These are phyloP conservation scores for Apodemia duryi DNA, from an alignment of 2,888 invertebrate genomes.

Conservation along the genomic window DNA sequence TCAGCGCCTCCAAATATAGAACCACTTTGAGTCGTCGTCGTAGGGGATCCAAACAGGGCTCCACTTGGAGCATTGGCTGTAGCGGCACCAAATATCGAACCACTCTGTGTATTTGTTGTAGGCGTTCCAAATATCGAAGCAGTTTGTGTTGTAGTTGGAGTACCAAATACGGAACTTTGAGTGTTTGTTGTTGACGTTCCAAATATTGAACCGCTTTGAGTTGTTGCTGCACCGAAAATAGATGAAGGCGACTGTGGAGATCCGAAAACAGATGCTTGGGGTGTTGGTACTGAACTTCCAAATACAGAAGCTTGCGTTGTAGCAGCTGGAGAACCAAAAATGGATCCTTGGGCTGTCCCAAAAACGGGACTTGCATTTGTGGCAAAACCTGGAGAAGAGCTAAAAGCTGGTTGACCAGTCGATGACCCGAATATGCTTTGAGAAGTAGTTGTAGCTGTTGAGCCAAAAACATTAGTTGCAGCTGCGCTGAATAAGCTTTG, in stretches of 20 bases:
- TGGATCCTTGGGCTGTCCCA: conserved; percentile 25
- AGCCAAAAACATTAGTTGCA: conserved; percentile 41
- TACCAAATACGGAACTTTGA: conserved; percentile 25
- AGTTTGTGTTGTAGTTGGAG: conserved; percentile 30
- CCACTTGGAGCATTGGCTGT: conserved; percentile 32
- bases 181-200: conserved; percentile 35
- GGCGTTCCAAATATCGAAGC: conserved; percentile 42
- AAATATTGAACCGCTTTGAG: conserved; percentile 39
- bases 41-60: conserved; percentile 45
- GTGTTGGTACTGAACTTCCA: conserved; percentile 37
- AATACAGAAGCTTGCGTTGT: conserved; percentile 45
- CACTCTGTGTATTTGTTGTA: conserved; percentile 32
- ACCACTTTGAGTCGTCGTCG: conserved; percentile 46
- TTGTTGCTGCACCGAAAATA: conserved; percentile 24
- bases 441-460: conserved; percentile 34
- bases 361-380: conserved; percentile 32
- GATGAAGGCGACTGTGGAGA: conserved; percentile 32
- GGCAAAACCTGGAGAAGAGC: conserved; percentile 34
- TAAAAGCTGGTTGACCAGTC: conserved; percentile 1
- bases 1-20: conserved; percentile 57
- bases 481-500: conserved; percentile 36
- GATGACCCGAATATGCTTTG: conserved; percentile 26
- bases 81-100: conserved; percentile 41
- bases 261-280: conserved; percentile 42
- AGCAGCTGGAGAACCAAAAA: conserved; percentile 27